A percentile compares a stretch with the other conserved stretches of the same genome.
phyloP scores from a whole-genome alignment of 2,797 vertebrate species.

The Spheniscus humboldti region DNA sequence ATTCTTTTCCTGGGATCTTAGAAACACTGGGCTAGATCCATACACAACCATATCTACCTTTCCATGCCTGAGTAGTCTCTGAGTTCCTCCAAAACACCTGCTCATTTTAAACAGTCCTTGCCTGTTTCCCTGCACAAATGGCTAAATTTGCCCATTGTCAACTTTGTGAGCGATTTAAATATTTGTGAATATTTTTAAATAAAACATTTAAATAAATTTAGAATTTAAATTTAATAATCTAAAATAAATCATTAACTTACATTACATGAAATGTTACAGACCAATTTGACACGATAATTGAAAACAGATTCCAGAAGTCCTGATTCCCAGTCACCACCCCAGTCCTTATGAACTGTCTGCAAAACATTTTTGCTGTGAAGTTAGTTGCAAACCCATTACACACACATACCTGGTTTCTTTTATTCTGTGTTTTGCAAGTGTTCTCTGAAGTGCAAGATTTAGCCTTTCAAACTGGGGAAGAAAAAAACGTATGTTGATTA shows the following conservation, averaged over 20 bases:
- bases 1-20: neutral
- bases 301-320: neutral
- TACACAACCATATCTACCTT: neutral
- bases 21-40: neutral
- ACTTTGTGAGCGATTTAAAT: neutral
- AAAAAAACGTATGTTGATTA: conserved; percentile 4
- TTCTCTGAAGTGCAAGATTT: conserved; percentile 86
- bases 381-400: neutral
- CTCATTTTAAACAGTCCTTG: neutral
- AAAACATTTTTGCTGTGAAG: neutral
- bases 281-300: neutral
- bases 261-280: neutral
- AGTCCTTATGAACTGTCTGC: neutral
- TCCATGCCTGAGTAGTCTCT: neutral
- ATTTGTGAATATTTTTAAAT: neutral
- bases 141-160: neutral
- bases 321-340: neutral
- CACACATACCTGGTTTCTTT: conserved; percentile 82
- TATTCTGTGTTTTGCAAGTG: conserved; percentile 79
- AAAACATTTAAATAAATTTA: neutral
- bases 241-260: neutral
- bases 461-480: conserved; percentile 87
- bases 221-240: no score
- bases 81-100: neutral
- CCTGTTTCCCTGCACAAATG: neutral